Evolutionary conservation across 2,888 invertebrate genomes (phyloP).

Genomic region (Phasia obesa): DNA sequence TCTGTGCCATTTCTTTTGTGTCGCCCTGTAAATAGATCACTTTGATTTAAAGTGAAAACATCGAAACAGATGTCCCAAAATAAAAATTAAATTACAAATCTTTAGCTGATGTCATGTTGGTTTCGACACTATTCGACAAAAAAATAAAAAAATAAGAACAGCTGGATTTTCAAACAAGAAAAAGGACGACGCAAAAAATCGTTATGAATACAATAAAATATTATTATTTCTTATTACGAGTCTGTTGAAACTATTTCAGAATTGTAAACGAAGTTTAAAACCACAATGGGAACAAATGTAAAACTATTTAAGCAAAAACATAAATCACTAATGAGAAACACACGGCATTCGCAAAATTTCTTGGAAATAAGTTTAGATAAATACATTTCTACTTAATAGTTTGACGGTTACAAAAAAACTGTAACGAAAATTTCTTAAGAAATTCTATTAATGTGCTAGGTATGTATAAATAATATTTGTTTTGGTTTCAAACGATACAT

Average conservation of each 20-base stretch:
- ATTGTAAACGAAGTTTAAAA: neutral
- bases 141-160: conserved; percentile 45
- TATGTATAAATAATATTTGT: too few relatives aligned
- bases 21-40: conserved; percentile 27
- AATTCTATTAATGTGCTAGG: too few relatives aligned
- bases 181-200: conserved; percentile 23
- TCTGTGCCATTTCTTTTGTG: neutral
- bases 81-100: conserved; percentile 43
- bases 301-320: conserved; percentile 6
- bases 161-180: neutral
- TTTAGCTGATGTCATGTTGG: conserved; percentile 49
- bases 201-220: conserved; percentile 29
- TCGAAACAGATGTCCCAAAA: conserved; percentile 58
- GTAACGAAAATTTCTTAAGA: too few relatives aligned
- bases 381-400: too few relatives aligned
- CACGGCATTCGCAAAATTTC: neutral
- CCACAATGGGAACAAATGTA: neutral
- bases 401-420: too few relatives aligned
- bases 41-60: conserved; percentile 22
- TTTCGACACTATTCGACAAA: conserved; percentile 4
- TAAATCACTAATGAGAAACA: too few relatives aligned
- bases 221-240: neutral
- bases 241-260: conserved; percentile 5
- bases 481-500: too few relatives aligned
- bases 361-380: neutral